Percentiles rank a stretch among this genome's conserved stretches.
phyloP scores from a whole-genome alignment of 2,888 invertebrate genomes.

The Tyria jacobaeae region DNA sequence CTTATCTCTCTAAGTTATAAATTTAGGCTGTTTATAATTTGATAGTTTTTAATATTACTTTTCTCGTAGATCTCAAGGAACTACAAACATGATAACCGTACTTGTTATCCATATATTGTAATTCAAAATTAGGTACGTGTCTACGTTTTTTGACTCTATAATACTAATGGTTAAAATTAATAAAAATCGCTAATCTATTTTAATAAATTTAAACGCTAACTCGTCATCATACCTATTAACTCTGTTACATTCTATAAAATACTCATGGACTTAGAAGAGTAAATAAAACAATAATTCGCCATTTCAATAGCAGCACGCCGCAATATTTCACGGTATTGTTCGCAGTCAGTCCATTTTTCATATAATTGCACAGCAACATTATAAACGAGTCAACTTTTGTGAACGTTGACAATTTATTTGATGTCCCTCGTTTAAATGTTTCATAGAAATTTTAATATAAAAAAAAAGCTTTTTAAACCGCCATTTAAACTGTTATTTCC shows the following conservation, averaged over 20 bases:
- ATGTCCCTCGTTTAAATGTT: slow-evolving; percentile 41
- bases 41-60: too few relatives aligned
- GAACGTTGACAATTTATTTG: slow-evolving; percentile 45
- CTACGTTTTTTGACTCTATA: too few relatives aligned
- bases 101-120: too few relatives aligned
- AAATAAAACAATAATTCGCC: slow-evolving; percentile 44
- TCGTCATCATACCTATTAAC: neutral
- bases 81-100: too few relatives aligned
- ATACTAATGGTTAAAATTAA: too few relatives aligned
- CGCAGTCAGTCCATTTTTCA: slow-evolving; percentile 53
- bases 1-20: too few relatives aligned
- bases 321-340: slow-evolving; percentile 56
- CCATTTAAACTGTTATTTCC: slow-evolving; percentile 29
- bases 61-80: too few relatives aligned
- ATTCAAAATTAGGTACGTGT: too few relatives aligned
- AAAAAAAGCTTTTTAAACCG: slow-evolving; percentile 23
- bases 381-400: slow-evolving; percentile 47
- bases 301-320: slow-evolving; percentile 29
- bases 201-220: neutral
- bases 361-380: slow-evolving; percentile 51
- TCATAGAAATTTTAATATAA: slow-evolving; percentile 18
- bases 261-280: slow-evolving; percentile 15
- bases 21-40: too few relatives aligned
- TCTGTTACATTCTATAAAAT: neutral
- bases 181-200: too few relatives aligned